phyloP scores from a whole-genome alignment of 2,888 invertebrate species.

The Acanthosepion lycidas region DNA sequence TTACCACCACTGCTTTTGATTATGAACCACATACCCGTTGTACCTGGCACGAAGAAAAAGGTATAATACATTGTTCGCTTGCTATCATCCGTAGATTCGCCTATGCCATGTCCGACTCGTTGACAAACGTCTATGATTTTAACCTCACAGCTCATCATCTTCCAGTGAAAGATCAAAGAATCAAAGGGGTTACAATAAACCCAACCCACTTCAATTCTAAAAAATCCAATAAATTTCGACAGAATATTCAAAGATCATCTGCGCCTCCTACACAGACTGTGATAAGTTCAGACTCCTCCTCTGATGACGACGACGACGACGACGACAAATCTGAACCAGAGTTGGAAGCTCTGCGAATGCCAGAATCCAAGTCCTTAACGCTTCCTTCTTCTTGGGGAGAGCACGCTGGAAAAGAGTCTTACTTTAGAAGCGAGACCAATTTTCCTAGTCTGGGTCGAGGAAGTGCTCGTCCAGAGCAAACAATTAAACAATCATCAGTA shows the following conservation, averaged over 20 bases:
- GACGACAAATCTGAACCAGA: background rate
- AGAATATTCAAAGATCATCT: background rate
- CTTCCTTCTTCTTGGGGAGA: background rate
- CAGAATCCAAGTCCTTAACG: background rate
- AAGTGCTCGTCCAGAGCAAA: background rate
- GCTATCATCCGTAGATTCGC: constrained; percentile 63
- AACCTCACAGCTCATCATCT: constrained; percentile 60
- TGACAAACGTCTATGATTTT: constrained; percentile 57
- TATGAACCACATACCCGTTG: constrained; percentile 63
- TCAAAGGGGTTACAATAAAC: constrained; percentile 35
- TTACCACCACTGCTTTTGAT: constrained; percentile 63
- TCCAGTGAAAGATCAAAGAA: constrained; percentile 52
- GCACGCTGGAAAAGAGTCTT: background rate
- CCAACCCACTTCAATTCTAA: background rate
- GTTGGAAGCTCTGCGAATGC: constrained; percentile 36
- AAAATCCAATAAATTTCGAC: background rate
- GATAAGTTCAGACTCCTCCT: background rate
- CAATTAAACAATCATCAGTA: background rate
- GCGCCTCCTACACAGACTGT: background rate
- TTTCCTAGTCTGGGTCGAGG: background rate
- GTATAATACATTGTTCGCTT: constrained; percentile 63
- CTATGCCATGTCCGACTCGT: constrained; percentile 61
- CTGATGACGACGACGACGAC: background rate
- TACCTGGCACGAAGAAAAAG: constrained; percentile 64
- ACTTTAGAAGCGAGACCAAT: background rate